A percentile compares a stretch with the other conserved stretches of the same genome.
Evolutionary conservation across 64 coral and sea anemone genomes (phyloP).

Genomic region (Stylophora pistillata): DNA sequence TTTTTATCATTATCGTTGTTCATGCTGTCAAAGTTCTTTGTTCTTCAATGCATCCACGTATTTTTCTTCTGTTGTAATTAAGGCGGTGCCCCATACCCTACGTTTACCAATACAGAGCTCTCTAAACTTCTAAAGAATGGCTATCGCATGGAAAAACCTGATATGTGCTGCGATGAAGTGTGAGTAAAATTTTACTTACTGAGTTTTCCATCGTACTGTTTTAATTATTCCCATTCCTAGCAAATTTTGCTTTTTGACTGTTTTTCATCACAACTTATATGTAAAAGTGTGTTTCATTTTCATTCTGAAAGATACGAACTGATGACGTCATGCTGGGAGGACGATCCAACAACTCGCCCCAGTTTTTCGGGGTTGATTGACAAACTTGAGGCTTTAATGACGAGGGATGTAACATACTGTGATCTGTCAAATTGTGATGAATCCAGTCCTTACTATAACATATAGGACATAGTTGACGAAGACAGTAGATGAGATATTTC

Average conservation of each 20-base stretch:
- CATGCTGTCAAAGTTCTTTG: not conserved
- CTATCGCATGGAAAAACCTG: conserved; percentile 13
- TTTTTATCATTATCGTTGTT: not conserved
- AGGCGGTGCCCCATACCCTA: not conserved
- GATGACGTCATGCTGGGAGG: conserved; percentile 48
- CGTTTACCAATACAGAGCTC: conserved; percentile 1
- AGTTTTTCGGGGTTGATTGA: not conserved
- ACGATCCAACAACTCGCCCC: not conserved
- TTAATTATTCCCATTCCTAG: not conserved
- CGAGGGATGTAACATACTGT: not conserved
- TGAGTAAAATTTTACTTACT: not conserved
- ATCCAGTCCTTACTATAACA: not conserved
- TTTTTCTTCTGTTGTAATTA: not conserved
- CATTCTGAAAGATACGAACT: conserved; percentile 59
- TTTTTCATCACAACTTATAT: not conserved
- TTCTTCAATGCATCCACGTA: not conserved
- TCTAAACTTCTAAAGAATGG: not conserved
- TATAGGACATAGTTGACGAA: not conserved
- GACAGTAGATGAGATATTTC: not conserved
- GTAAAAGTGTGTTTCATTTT: not conserved
- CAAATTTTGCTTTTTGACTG: not conserved
- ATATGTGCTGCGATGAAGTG: conserved; percentile 20
- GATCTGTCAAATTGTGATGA: not conserved
- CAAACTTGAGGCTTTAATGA: not conserved
- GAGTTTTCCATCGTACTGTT: not conserved